phyloP scores from a whole-genome alignment of 2,888 invertebrate genomes.

The Exephanes ischioxanthus region DNA sequence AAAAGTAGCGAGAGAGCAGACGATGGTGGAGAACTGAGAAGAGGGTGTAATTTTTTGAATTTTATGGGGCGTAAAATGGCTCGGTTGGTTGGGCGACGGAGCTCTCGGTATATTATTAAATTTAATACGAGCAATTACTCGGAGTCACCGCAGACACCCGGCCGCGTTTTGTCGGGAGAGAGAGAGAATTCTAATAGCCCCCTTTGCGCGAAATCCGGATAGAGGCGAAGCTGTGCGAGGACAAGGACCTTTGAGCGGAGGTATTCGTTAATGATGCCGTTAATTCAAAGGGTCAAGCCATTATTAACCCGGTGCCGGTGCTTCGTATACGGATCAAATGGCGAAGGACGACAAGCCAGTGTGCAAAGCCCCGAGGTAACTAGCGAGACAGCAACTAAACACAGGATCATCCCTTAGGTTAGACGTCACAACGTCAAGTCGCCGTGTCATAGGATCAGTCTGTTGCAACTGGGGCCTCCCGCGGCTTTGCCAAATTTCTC shows the following conservation, averaged over 20 bases:
- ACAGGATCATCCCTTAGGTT: conserved; percentile 4
- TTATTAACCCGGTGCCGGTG: conserved; percentile 72
- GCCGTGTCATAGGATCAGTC: conserved; percentile 12
- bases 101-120: conserved; percentile 75
- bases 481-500: background rate
- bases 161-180: conserved; percentile 34
- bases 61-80: conserved; percentile 63
- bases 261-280: conserved; percentile 75
- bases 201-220: conserved; percentile 47
- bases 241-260: conserved; percentile 45
- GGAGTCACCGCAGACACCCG: conserved; percentile 65
- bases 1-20: background rate
- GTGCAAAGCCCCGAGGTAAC: conserved; percentile 47
- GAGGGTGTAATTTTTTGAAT: conserved; percentile 21
- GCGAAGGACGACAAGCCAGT: conserved; percentile 51
- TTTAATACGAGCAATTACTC: conserved; percentile 78
- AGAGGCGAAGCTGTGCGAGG: conserved; percentile 13
- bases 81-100: conserved; percentile 4
- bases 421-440: conserved; percentile 26
- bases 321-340: conserved; percentile 73
- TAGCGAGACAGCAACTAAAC: conserved; percentile 25
- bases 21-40: conserved; percentile 1
- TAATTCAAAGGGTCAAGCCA: conserved; percentile 77
- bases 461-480: background rate
- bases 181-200: conserved; percentile 67